These are phyloP conservation scores for Aspidapion aeneum DNA, from an alignment of 2,888 invertebrate genomes.

Conservation along the genomic window DNA sequence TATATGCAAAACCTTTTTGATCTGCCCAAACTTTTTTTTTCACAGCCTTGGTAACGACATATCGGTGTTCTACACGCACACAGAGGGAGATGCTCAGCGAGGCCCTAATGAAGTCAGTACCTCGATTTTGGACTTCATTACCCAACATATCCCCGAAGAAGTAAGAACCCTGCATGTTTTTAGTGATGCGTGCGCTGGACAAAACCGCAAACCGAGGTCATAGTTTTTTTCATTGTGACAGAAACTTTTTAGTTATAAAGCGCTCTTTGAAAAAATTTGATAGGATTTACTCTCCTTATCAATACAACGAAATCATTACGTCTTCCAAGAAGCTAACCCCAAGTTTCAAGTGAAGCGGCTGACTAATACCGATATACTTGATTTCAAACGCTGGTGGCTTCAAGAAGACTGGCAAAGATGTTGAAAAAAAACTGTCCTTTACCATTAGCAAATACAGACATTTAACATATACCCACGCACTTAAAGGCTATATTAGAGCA, in stretches of 20 bases:
- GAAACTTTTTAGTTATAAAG: slow-evolving; percentile 2
- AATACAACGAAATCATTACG: slow-evolving; percentile 5
- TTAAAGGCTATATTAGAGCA: too few species aligned
- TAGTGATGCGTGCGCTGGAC: slow-evolving; percentile 22
- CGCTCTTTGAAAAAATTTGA: slow-evolving; percentile 1
- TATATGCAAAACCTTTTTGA: slow-evolving; percentile 10
- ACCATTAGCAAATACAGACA: too few species aligned
- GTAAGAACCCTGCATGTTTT: slow-evolving; percentile 21
- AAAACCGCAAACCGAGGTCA: slow-evolving; percentile 18
- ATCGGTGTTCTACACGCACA: slow-evolving; percentile 19
- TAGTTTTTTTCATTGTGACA: neutral
- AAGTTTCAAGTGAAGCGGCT: too few species aligned
- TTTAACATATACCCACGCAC: too few species aligned
- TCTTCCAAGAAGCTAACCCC: neutral
- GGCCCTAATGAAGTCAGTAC: slow-evolving; percentile 21
- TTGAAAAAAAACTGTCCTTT: too few species aligned
- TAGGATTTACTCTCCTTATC: neutral
- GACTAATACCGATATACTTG: too few species aligned
- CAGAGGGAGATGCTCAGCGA: slow-evolving; percentile 12
- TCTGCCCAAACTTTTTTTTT: too few species aligned
- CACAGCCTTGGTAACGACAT: slow-evolving; percentile 8
- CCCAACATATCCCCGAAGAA: slow-evolving; percentile 9
- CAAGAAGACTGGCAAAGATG: too few species aligned
- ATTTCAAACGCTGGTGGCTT: too few species aligned
- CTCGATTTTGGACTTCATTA: too few species aligned